phyloP scores from a whole-genome alignment of 2,113 vertebrate genomes.

The Proteles cristata region DNA sequence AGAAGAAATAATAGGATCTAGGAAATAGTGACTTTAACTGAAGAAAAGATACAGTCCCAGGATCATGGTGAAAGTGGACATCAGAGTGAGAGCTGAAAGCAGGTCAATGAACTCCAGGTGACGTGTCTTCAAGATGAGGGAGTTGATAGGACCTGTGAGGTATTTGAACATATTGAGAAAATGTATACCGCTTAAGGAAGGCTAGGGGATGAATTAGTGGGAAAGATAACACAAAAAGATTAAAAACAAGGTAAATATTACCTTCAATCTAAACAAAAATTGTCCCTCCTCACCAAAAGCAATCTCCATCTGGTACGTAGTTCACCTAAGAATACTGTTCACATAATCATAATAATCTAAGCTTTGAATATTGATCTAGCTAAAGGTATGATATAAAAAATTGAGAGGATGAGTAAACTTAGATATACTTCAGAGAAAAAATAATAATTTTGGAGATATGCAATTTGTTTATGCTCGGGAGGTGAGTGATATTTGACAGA shows the following conservation, averaged over 20 bases:
- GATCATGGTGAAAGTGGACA: not conserved
- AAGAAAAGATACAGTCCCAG: not conserved
- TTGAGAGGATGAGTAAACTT: not conserved
- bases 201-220: not conserved
- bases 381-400: not conserved
- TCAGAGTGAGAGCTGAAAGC: not conserved
- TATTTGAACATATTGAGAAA: not conserved
- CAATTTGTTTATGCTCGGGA: not conserved
- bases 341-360: not conserved
- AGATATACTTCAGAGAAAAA: not conserved
- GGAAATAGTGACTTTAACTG: not conserved
- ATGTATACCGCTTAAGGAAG: not conserved
- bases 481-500: not conserved
- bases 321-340: not conserved
- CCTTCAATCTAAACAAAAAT: not conserved
- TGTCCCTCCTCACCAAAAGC: not conserved
- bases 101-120: not conserved
- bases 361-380: not conserved
- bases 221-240: not conserved
- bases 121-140: not conserved
- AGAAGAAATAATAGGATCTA: not conserved
- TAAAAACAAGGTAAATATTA: not conserved
- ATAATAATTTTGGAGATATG: conserved; percentile 9
- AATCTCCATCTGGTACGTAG: not conserved
- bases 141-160: not conserved